Conservation (phyloP, 2,888 invertebrate genomes). For the Leptodirus hochenwartii region DNA sequence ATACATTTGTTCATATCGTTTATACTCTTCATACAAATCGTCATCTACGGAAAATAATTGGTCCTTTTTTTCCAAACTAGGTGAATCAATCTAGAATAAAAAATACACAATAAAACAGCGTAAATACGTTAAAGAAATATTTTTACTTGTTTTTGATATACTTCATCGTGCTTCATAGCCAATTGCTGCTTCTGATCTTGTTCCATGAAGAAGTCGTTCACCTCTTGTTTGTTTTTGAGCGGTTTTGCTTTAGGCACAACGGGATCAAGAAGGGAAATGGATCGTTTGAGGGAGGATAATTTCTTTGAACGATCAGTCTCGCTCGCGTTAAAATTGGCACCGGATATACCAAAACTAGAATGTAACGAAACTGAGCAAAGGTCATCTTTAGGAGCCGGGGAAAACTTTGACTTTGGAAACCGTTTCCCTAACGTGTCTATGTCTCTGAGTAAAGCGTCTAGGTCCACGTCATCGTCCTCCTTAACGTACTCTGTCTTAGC, state of each 20-base stretch:
- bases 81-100: background rate
- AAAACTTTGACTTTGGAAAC: too few relatives aligned
- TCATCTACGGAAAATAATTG: slow-evolving; percentile 24
- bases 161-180: too few relatives aligned
- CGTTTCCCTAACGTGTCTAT: too few relatives aligned
- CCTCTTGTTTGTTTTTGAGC: slow-evolving; percentile 24
- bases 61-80: slow-evolving; percentile 12
- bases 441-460: too few relatives aligned
- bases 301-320: slow-evolving; percentile 15
- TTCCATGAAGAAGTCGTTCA: slow-evolving; percentile 20
- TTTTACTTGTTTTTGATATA: too few relatives aligned
- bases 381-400: too few relatives aligned
- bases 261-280: slow-evolving; percentile 35
- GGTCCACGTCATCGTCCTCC: too few relatives aligned
- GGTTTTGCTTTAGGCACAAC: slow-evolving; percentile 18
- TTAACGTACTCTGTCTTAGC: too few relatives aligned
- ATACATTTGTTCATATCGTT: slow-evolving; percentile 25
- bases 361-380: slow-evolving; percentile 36
- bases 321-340: slow-evolving; percentile 1
- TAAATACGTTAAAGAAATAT: too few relatives aligned
- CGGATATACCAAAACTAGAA: slow-evolving; percentile 30
- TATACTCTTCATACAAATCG: slow-evolving; percentile 26
- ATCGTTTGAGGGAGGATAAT: slow-evolving; percentile 35
- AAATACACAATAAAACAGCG: too few relatives aligned
- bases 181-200: slow-evolving; percentile 27